Evolutionary conservation across 2,797 vertebrate species (phyloP).

Genomic region (Scolopax rusticola): DNA sequence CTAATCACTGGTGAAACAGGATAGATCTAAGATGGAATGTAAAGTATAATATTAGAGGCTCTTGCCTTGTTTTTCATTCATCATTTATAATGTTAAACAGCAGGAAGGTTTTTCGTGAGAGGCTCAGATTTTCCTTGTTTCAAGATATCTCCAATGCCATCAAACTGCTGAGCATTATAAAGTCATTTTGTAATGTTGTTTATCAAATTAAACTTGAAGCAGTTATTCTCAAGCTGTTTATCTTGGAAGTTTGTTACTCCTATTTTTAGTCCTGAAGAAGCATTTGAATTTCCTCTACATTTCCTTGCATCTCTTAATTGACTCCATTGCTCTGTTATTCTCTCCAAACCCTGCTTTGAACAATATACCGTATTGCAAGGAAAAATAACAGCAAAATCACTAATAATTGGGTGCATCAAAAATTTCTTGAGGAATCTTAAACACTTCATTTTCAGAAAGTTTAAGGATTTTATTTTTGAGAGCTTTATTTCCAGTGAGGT

Average conservation of each 20-base stretch:
- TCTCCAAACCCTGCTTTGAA: neutral
- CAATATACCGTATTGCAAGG: neutral
- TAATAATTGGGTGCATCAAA: neutral
- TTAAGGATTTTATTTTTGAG: neutral
- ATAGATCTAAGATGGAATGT: neutral
- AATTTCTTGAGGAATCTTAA: neutral
- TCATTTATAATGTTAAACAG: neutral
- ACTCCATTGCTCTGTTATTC: neutral
- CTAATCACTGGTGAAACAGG: neutral
- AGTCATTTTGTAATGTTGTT: conserved; percentile 43
- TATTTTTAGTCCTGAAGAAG: conserved; percentile 54
- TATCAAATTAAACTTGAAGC: conserved; percentile 46
- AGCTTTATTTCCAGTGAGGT: neutral
- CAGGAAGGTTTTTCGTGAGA: conserved; percentile 20
- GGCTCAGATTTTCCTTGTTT: conserved; percentile 12
- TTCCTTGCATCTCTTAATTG: neutral
- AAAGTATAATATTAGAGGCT: neutral
- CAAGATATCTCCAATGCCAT: conserved; percentile 20
- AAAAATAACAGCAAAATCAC: neutral
- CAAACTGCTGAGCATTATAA: conserved; percentile 30
- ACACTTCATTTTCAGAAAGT: neutral
- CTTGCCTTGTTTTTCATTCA: neutral
- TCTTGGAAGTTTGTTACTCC: conserved; percentile 55
- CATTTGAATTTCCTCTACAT: conserved; percentile 2
- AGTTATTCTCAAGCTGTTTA: conserved; percentile 51